Base-by-base conservation (phyloP, 2,888 invertebrate genomes). In the Sphinx pinastri region DNA sequence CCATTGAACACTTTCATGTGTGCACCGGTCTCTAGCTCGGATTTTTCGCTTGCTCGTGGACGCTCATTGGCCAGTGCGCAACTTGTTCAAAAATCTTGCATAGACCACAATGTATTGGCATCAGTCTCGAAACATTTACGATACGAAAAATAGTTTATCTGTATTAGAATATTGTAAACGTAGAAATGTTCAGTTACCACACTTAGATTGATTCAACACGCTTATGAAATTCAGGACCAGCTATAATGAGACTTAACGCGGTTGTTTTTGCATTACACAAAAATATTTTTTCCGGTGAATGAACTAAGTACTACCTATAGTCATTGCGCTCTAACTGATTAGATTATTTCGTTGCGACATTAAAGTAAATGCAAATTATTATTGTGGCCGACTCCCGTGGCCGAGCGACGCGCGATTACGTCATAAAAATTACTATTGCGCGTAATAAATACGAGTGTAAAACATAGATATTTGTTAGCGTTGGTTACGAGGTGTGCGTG, bases 51-150 rank as follows among this genome's bases (percentile, higher is more conserved):
- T 76, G 81, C 77, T 77, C 72, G 77, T 76, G 76, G 75, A 79
- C 84, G 78, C 80, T 81, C 76, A 86, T 88, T 87, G 87, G 86
- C 74, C 78, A 78, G 73, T 73, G 79, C 79, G 77, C 79, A 76
- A 75, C 79, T 83, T 81, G 82, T 25, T 19, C 11, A 86, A 86
- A 84, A 83, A 80, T 82, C 83, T 79, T 77, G 84, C 84, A 16
- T 47, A 72, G 88, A 88, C 85, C 86, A 88, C 88, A 88, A 88
- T 85, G 81, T 85, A 82, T 84, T 84, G 87, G 84, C 77, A 86
- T 86, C 80, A 81, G 84, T 84, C 77, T 81, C 81, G 80, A 76
- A 83, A 81, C 79, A 79, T 84, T 84, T 85, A 84, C 78, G 76
- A 84, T 81, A 78, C 83, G 79, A 77, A 81, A 84, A 84, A 51